Base-by-base conservation (phyloP, 1,140 invertebrate species). In the Ptiloglossa arizonensis region DNA sequence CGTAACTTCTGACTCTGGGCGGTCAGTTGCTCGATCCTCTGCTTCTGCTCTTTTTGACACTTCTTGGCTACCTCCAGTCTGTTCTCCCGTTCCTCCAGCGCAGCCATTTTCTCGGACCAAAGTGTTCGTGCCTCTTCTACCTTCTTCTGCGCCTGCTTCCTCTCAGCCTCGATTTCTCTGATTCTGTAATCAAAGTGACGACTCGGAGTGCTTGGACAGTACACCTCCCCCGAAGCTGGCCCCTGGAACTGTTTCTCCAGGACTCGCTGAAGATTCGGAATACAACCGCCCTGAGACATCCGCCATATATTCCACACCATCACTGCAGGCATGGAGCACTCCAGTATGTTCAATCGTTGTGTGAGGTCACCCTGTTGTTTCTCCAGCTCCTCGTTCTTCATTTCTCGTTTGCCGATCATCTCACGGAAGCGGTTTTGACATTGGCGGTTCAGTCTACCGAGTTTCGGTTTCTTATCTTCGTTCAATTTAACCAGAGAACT, bases 281-380 rank as follows among this genome's bases (percentile, higher is more conserved):
- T 32, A 38, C 71, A 44, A 48, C 35, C 6, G 38, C 68, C 50
- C 70, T 80, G 74, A 0, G 82, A 35, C 80, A 82, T 88, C 56
- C 88, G 87, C 87, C 89, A 93, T 38, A 95, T 92, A 77, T 95
- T 94, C 92, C 93, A 96, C 27, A 94, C 91, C 70, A 96, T 93
- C 48, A 96, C 86, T 0, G 95, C 94, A 0, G 96, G 95, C 72
- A 96, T 92, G 0, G 94, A 94, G 62, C 93, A 93, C 78, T 96
- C 94, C 52, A 96, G 88, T 68, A 94, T 93, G 68, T 95, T 93
- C 29, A 96, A 75, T 50, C 95, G 93, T 24, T 93, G 90, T 50
- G 93, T 92, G 24, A 95, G 87, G 79, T 95, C 94, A 38, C 93
- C 94, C 86, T 95, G 94, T 27, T 93, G 91, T 69, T 93, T 89